These are phyloP conservation scores for Melanotaenia boesemani DNA, from an alignment of 2,797 vertebrate species.

Conservation along the genomic window DNA sequence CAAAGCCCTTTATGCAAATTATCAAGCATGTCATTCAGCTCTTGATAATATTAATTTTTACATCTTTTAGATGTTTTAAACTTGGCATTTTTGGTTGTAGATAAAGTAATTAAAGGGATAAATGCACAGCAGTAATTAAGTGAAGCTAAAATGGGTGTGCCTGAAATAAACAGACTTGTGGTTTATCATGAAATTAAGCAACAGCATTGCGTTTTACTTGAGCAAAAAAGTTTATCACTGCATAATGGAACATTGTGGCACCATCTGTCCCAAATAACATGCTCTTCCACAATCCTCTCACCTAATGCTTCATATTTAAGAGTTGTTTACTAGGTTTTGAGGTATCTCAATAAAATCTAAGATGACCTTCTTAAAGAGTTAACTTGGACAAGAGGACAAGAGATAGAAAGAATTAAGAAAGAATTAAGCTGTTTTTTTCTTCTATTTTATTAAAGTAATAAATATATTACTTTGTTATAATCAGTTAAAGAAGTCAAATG, in stretches of 20 bases:
- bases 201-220: background rate
- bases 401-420: background rate
- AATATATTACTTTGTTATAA: slow-evolving; percentile 16
- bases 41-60: background rate
- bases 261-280: background rate
- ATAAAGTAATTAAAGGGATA: slow-evolving; percentile 1
- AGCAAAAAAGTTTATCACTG: background rate
- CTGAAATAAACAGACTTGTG: background rate
- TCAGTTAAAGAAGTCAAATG: slow-evolving; percentile 27
- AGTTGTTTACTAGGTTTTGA: background rate
- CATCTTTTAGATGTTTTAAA: background rate
- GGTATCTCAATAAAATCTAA: too few relatives aligned
- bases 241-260: background rate
- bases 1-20: background rate
- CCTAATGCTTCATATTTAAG: background rate
- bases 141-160: background rate
- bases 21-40: background rate
- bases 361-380: background rate
- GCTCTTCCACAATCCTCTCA: background rate
- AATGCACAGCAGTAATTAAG: background rate
- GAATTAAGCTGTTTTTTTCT: background rate
- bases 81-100: background rate
- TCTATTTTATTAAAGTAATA: background rate
- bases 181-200: slow-evolving; percentile 14
- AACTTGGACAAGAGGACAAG: background rate